phyloP scores from a whole-genome alignment of 2,888 invertebrate genomes.

The Callinectes sapidus region DNA sequence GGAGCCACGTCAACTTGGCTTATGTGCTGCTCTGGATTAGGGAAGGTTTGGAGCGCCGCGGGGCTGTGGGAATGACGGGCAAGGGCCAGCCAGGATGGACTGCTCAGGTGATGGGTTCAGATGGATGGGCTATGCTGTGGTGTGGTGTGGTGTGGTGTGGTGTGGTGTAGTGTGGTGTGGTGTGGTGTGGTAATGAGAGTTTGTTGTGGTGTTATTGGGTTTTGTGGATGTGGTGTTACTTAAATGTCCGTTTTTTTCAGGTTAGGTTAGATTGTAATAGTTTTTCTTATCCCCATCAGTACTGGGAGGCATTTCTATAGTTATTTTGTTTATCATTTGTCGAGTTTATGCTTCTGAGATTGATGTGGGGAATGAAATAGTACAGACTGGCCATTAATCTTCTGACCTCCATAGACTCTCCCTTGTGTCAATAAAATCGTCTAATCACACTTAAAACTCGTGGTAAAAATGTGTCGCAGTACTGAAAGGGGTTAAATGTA shows the following conservation, averaged over 20 bases:
- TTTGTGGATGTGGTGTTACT: neutral
- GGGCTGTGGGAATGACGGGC: neutral
- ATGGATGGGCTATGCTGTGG: neutral
- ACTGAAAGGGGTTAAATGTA: too few species aligned
- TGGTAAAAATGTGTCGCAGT: too few species aligned
- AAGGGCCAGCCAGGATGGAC: neutral
- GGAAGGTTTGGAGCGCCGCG: neutral
- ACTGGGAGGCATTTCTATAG: too few species aligned
- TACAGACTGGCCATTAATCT: too few species aligned
- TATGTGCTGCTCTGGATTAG: constrained; percentile 9
- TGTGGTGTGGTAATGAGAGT: neutral
- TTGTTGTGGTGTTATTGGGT: neutral
- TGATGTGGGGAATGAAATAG: too few species aligned
- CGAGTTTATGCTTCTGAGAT: too few species aligned
- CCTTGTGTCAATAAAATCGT: too few species aligned
- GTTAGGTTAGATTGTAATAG: too few species aligned
- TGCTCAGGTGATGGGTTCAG: neutral
- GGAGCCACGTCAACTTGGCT: constrained; percentile 23
- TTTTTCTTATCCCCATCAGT: too few species aligned
- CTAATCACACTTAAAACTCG: too few species aligned
- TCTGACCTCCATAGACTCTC: too few species aligned
- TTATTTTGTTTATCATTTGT: too few species aligned
- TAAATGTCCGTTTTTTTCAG: neutral
- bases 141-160: constrained; percentile 2
- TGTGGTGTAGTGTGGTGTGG: neutral